A percentile compares a stretch with the other conserved stretches of the same genome.
Conservation (phyloP, 2,797 vertebrate genomes). For the Ptychobarbus kaznakovi region DNA sequence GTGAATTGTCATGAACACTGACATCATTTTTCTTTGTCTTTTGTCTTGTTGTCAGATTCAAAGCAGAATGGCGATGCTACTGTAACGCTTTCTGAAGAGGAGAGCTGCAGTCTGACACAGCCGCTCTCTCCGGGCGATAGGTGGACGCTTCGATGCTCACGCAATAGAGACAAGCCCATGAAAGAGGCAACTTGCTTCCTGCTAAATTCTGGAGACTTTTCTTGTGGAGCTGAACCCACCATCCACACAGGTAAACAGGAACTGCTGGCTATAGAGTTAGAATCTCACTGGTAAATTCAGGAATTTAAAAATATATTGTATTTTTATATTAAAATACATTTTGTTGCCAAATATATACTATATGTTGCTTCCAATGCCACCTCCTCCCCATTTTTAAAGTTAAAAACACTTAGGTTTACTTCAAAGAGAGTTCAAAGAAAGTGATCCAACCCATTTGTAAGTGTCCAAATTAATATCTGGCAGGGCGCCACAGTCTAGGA, state of each 20-base stretch:
- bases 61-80: slow-evolving; percentile 96
- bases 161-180: slow-evolving; percentile 87
- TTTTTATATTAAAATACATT: neutral
- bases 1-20: slow-evolving; percentile 67
- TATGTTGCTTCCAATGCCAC: neutral
- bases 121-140: slow-evolving; percentile 83
- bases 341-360: neutral
- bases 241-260: slow-evolving; percentile 81
- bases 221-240: slow-evolving; percentile 80
- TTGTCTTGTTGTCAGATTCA: slow-evolving; percentile 79
- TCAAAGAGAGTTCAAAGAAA: neutral
- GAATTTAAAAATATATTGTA: neutral
- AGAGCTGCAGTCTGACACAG: slow-evolving; percentile 85
- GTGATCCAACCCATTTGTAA: neutral
- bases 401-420: neutral
- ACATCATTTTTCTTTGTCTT: neutral
- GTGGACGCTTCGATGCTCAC: slow-evolving; percentile 81
- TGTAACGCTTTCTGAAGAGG: slow-evolving; percentile 88
- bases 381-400: neutral
- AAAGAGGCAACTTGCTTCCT: slow-evolving; percentile 92
- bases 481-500: neutral
- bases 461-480: neutral
- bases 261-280: neutral
- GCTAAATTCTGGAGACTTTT: slow-evolving; percentile 85
- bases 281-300: neutral